Percentiles rank a stretch among this genome's conserved stretches.
Evolutionary conservation across 2,113 vertebrate genomes (phyloP).

Genomic region (Urocitellus parryii): DNA sequence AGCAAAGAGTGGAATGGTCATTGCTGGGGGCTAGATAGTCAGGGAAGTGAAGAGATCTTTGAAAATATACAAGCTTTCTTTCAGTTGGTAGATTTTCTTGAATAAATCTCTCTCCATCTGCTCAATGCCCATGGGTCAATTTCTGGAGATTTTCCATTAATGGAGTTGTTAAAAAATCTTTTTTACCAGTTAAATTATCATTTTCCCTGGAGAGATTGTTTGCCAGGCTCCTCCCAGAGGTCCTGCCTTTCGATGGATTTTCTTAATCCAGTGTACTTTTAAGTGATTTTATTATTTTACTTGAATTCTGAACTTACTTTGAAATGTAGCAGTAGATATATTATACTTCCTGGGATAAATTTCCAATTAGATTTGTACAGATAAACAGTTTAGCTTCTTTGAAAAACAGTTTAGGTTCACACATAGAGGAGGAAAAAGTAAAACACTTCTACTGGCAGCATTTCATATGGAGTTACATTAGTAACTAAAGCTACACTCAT

Average conservation of each 20-base stretch:
- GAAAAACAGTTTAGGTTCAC: not conserved
- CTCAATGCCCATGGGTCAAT: not conserved
- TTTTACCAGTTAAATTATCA: not conserved
- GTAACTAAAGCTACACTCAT: not conserved
- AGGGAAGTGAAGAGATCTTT: not conserved
- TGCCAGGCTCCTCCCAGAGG: not conserved
- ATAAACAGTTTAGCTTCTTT: not conserved
- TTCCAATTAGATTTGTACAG: slow-evolving; percentile 14
- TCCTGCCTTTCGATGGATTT: not conserved
- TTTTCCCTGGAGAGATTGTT: not conserved
- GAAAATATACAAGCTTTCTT: not conserved
- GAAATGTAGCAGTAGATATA: not conserved
- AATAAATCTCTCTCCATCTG: not conserved
- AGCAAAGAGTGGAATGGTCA: not conserved
- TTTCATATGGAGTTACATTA: slow-evolving; percentile 7
- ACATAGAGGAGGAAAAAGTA: not conserved
- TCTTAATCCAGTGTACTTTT: not conserved
- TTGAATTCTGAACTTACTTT: slow-evolving; percentile 38
- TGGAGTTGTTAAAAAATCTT: not conserved
- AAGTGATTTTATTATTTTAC: slow-evolving; percentile 20
- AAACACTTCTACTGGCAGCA: not conserved
- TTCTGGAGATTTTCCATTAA: not conserved
- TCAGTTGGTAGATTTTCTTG: not conserved
- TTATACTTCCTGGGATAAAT: not conserved
- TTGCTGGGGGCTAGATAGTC: not conserved